A percentile compares a stretch with the other conserved stretches of the same genome.
These are phyloP conservation scores for Rhynchonycteris naso DNA, from an alignment of 2,797 vertebrate species.

Conservation along the genomic window DNA sequence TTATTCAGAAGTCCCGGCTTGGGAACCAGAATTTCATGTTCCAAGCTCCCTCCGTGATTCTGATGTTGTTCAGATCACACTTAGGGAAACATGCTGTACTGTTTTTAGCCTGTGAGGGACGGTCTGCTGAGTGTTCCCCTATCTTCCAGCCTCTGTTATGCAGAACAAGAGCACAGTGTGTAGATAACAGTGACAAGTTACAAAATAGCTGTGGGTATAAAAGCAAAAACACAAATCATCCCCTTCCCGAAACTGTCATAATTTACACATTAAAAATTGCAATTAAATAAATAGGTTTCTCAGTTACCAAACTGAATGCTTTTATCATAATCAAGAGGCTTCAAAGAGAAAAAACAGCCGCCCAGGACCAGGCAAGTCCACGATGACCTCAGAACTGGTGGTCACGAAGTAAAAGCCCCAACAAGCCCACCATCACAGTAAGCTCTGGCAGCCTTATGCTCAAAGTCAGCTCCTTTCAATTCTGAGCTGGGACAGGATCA, in stretches of 20 bases:
- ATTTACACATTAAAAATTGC: neutral
- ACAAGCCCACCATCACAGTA: neutral
- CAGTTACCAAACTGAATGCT: constrained; percentile 38
- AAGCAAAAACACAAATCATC: constrained; percentile 41
- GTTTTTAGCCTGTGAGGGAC: neutral
- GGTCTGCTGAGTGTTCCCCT: neutral
- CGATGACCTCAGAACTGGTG: neutral
- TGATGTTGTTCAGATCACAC: neutral
- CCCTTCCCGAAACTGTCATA: neutral
- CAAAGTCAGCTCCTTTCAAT: constrained; percentile 4
- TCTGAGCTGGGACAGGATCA: neutral
- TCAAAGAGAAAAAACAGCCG: neutral
- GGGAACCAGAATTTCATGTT: neutral
- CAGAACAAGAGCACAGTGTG: constrained; percentile 39
- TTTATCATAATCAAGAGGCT: constrained; percentile 39
- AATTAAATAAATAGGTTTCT: neutral
- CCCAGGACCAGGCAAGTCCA: neutral
- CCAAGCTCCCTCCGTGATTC: neutral
- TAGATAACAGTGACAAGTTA: constrained; percentile 42
- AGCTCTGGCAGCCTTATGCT: neutral
- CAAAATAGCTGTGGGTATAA: neutral
- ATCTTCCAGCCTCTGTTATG: neutral
- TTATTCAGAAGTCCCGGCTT: neutral
- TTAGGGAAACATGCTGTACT: neutral
- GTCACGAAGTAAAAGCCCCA: neutral